Percentiles rank a stretch among this genome's conserved stretches.
These are phyloP conservation scores for Aradophagus sp. DNA, from an alignment of 1,140 invertebrate species.

Conservation along the genomic window DNA sequence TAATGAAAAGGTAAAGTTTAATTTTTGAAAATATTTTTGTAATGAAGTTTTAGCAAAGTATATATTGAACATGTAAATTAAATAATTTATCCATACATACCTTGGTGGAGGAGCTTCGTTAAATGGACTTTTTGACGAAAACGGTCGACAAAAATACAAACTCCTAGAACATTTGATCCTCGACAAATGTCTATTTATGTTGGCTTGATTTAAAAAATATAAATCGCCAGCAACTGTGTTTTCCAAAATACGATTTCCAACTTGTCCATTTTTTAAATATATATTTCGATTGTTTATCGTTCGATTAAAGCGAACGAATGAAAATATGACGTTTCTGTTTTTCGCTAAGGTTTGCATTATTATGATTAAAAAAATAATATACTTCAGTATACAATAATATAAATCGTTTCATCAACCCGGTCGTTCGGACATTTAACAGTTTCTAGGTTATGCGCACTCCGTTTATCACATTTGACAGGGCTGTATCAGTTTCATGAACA, in stretches of 20 bases:
- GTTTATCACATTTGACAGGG: too few relatives aligned
- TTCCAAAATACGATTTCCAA: not conserved
- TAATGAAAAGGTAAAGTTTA: not conserved
- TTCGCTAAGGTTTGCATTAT: conserved; percentile 20
- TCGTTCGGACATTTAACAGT: too few relatives aligned
- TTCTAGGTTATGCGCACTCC: too few relatives aligned
- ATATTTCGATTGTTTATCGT: conserved; percentile 19
- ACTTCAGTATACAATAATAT: too few relatives aligned
- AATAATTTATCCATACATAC: conserved; percentile 8
- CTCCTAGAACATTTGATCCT: conserved; percentile 18
- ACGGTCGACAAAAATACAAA: conserved; percentile 30
- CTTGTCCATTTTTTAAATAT: conserved; percentile 22
- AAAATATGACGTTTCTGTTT: conserved; percentile 8
- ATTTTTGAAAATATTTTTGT: too few relatives aligned
- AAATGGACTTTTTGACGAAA: conserved; percentile 40
- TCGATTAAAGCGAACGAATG: conserved; percentile 15
- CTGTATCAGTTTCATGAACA: too few relatives aligned
- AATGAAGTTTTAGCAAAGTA: too few relatives aligned
- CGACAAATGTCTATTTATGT: conserved; percentile 1
- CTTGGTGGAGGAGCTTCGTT: conserved; percentile 16
- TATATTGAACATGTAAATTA: too few relatives aligned
- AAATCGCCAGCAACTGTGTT: conserved; percentile 1
- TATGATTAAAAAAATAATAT: conserved; percentile 6
- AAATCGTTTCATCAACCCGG: too few relatives aligned
- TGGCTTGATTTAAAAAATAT: conserved; percentile 5